Base-by-base conservation (phyloP, 2,888 invertebrate species). In the Apocheima hispidaria region DNA sequence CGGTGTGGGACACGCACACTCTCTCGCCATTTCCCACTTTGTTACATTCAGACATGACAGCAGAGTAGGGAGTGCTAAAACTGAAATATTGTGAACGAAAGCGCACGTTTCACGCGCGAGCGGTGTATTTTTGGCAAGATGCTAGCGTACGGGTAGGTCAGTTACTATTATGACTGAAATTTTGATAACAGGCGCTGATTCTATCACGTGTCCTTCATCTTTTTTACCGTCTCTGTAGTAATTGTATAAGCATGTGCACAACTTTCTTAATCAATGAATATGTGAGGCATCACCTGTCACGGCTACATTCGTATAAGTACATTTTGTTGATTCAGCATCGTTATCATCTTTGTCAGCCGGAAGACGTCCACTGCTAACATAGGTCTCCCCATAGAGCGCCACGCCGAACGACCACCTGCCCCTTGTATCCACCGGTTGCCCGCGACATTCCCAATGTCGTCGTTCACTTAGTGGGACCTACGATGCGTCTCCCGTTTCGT, bases 81-180 rank as follows among this genome's bases (percentile, higher is more conserved):
- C 82, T 73, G 72, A 82, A 77, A 75, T 73, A 72, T 79, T 74
- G 84, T 84, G 83, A 85, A 87, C 88, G 88, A 89, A 88, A 89
- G 83, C 83, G 79, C 78, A 83, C 83, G 84, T 82, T 84, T 84
- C 76, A 80, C 82, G 70, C 68, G 71, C 70, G 72, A 70, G 71
- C 52, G 9, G 69, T 76, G 74, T 90, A 91, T 90, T 89, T 90
- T 90, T 89, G 90, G 88, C 83, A 66, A 86, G 84, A 82, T 83
- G 79, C 79, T 72, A 77, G 77, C 78, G 84, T 88, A 84, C 81
- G 86, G 83, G 84, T 91, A 90, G 90, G 90, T 91, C 90, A 90
- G 90, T 88, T 84, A 87, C 82, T 85, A 81, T 84, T 88, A 84
- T 85, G 86, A 86, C 86, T 85, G 81, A 82, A 82, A 78, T 73